Base-by-base conservation (phyloP, 1,140 invertebrate genomes). In the Ceratosolen solmsi region DNA sequence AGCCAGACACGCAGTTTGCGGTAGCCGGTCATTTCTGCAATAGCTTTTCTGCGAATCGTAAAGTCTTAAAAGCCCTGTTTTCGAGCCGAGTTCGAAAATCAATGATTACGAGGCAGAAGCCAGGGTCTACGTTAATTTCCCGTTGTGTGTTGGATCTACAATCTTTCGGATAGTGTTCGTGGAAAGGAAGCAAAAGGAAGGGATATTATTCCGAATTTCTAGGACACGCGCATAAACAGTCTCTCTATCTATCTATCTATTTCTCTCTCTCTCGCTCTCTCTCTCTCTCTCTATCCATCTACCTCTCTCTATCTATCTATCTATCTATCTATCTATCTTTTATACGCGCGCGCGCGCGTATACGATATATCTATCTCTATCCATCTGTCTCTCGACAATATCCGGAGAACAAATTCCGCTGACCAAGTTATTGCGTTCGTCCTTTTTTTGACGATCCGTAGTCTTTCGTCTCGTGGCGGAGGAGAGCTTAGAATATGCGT, bases 11-110 rank as follows among this genome's bases (percentile, higher is more conserved):
- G 70, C 22, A 63, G 25, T 65, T 30, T 20, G 60, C 60, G 60
- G 60, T 65, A 65, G 75, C 41, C 46, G 60, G n/a, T 70, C 49
- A 63, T 65, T 78, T 36, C n/a, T 79, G 36, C 56, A 38, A 36
- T 54, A 38, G 20, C 25, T 38, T 54, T 74, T 74, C 71, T 49
- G 41, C 51, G 79, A 80, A 74, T 74, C 71, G 58, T 80, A 70
- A 68, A 79, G 70, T 20, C 58, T 65, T 30, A 58, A 74, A 36
- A 74, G 58, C 63, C 17, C 22, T 36, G 72, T 56, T n/a, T n/a
- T 27, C 27, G 13, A 38, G 49, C 13, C 17, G 13, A 17, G 36
- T 20, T 15, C 60, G 41, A 49, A 79, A 71, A 71, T 54, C 76
- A 25, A 36, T 46, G 30, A 46, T 36, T 58, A 17, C 60, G 76